Evolutionary conservation across 2,888 invertebrate species (phyloP), one percentile per base, ranked within the genome.

Genomic region (Trachelus troglodyta): DNA sequence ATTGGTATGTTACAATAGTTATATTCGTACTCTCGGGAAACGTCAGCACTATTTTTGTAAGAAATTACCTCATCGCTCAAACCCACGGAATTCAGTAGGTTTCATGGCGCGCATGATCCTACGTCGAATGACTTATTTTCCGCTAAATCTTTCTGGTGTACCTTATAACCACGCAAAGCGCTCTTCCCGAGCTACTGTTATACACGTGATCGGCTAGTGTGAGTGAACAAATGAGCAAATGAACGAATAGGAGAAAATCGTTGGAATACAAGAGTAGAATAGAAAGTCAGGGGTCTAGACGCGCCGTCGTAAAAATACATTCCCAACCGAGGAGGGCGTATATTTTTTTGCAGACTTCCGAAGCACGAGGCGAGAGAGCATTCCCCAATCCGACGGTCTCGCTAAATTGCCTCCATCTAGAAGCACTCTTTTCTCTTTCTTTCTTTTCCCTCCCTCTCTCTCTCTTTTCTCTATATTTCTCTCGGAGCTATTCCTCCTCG

Each of bases 341-440:
- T 56, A 9, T 23, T 56, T 56, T 35, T 56, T 56, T 56, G 56
- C 56, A 56, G 56, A 23, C 56, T 23, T 56, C 23, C 56, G 56
- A 23, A 33, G 71, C 31, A 71, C 31, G 71, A 71, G 71, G 34
- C 34, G 73, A 35, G 69, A 75, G 69, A 30, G 69, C 69, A 75
- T 75, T 77, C 56, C 56, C 34, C 33, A 68, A 75, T 68, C 69
- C 56, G 30, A 75, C 33, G 31, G 75, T 75, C 74, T 69, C 74
- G 71, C 69, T 75, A 75, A 77, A 77, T 77, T 77, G 74, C 37
- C 37, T 37, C 35, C 34, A 56, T 34, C 73, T 56, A 73, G 56
- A 56, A 77, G 37, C 77, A 34, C 31, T 75, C 69, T 12, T 40
- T 56, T 37, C 40, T 74, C 69, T 35, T 31, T 15, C 74, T 35